phyloP scores from a whole-genome alignment of 2,113 vertebrate genomes.

The Oncorhynchus keta region DNA sequence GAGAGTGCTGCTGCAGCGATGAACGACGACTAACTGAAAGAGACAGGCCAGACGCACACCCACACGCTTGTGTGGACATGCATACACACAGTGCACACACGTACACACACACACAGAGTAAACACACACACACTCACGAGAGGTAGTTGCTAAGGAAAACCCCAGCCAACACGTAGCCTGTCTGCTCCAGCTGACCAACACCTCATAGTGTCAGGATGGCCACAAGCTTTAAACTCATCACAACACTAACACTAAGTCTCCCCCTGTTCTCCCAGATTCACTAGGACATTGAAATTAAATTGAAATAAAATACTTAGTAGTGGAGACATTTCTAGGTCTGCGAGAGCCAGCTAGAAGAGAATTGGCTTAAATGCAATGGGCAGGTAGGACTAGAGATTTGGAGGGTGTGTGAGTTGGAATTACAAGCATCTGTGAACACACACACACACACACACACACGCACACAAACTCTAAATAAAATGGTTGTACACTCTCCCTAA shows the following conservation, averaged over 20 bases:
- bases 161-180: conserved; percentile 18
- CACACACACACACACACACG: conserved; percentile 7
- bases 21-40: conserved; percentile 32
- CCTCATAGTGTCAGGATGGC: conserved; percentile 51
- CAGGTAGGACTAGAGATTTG: conserved; percentile 19
- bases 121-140: conserved; percentile 10
- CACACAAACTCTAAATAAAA: neutral
- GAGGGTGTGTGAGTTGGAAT: neutral
- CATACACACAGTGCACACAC: conserved; percentile 30
- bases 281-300: conserved; percentile 53
- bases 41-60: conserved; percentile 32
- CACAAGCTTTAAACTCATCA: conserved; percentile 67
- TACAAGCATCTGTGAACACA: neutral
- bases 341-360: conserved; percentile 18
- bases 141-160: conserved; percentile 38
- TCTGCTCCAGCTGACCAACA: conserved; percentile 34
- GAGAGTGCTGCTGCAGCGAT: conserved; percentile 32
- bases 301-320: conserved; percentile 37
- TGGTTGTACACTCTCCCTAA: conserved; percentile 30
- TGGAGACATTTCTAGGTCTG: conserved; percentile 37
- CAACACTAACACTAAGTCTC: conserved; percentile 54
- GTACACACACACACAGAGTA: conserved; percentile 40
- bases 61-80: conserved; percentile 2
- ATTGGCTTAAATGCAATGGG: conserved; percentile 51
- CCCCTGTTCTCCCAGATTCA: conserved; percentile 49